Evolutionary conservation across 2,113 vertebrate genomes (phyloP).

Genomic region (Aix galericulata): DNA sequence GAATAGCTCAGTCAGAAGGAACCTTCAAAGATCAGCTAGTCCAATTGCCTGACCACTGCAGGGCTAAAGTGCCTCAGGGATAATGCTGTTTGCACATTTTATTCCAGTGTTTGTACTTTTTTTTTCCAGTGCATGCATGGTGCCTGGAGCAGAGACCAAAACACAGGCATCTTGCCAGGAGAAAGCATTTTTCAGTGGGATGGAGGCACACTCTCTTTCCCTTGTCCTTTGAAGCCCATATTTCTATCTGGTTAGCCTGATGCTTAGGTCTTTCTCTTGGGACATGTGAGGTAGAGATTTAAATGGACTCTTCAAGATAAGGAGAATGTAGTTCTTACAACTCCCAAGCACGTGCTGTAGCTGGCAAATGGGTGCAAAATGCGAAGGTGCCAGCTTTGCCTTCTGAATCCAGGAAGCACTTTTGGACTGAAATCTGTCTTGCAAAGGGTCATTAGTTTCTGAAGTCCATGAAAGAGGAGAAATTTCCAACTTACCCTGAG

Average conservation of each 20-base stretch:
- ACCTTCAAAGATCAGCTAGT: background rate
- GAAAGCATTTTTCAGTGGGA: accelerated
- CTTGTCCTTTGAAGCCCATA: background rate
- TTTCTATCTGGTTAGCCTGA: background rate
- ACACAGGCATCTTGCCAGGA: background rate
- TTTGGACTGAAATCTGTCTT: background rate
- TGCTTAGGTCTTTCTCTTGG: background rate
- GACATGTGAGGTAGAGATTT: background rate
- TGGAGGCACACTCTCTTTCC: background rate
- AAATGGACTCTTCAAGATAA: background rate
- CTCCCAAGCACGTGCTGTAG: background rate
- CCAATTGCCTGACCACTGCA: background rate
- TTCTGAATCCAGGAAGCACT: background rate
- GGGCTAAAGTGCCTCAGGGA: background rate
- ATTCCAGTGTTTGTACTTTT: background rate
- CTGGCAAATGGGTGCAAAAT: background rate
- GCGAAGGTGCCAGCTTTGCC: background rate
- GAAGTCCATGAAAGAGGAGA: background rate
- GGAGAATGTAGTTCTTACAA: background rate
- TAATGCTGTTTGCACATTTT: background rate
- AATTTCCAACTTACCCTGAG: background rate
- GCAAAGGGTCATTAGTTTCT: background rate
- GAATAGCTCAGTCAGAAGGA: background rate
- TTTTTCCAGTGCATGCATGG: accelerated
- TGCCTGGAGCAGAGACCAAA: background rate